phyloP scores from a whole-genome alignment of 1,140 invertebrate species.

The Metaphire vulgaris region DNA sequence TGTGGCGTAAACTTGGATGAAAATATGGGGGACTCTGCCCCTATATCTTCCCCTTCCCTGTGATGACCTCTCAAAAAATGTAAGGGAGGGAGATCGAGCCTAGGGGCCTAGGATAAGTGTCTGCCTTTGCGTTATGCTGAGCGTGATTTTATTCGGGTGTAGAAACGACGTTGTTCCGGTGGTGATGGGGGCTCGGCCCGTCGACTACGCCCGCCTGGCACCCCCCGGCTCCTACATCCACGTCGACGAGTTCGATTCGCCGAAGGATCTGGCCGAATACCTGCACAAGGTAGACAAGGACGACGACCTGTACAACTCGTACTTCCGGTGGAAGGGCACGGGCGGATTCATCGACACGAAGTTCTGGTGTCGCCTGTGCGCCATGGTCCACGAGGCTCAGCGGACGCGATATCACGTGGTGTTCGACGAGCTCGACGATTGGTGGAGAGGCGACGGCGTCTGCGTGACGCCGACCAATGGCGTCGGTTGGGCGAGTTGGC shows the following conservation, averaged over 20 bases:
- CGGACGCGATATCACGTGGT: conserved; percentile 4
- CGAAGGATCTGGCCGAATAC: conserved; percentile 76
- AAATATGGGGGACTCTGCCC: too few relatives aligned
- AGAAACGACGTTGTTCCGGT: conserved; percentile 44
- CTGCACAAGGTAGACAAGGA: conserved; percentile 56
- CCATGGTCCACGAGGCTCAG: conserved; percentile 49
- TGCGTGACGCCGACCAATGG: background rate
- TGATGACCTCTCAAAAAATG: too few relatives aligned
- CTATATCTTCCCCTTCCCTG: too few relatives aligned
- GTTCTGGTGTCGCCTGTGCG: conserved; percentile 90
- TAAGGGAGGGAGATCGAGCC: too few relatives aligned
- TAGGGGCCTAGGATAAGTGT: too few relatives aligned
- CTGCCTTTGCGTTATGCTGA: too few relatives aligned
- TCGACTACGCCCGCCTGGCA: conserved; percentile 41
- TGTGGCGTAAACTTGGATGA: too few relatives aligned
- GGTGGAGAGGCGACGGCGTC: conserved; percentile 10
- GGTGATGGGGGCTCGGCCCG: conserved; percentile 53
- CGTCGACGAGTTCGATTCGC: conserved; percentile 83
- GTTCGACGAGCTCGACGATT: background rate
- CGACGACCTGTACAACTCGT: conserved; percentile 27
- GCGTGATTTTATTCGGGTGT: too few relatives aligned
- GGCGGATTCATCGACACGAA: conserved; percentile 49
- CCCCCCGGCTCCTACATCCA: conserved; percentile 74
- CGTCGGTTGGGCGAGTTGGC: background rate
- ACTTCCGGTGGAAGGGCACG: conserved; percentile 44